Conservation (phyloP, 2,888 invertebrate species). For the Plagiodera versicolora region DNA sequence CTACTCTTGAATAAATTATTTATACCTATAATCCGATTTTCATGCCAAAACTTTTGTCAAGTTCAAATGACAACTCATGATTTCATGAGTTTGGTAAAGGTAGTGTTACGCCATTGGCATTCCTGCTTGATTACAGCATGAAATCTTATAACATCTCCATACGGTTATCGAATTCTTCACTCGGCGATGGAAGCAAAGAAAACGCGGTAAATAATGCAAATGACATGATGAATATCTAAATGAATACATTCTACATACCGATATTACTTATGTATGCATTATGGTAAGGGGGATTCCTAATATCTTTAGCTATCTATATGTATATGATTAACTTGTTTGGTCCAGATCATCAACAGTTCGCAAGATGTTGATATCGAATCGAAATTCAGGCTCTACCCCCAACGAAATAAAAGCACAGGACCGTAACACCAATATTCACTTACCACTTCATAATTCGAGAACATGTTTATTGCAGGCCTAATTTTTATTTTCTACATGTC, state of each 20-base stretch:
- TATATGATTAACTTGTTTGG: constrained; percentile 44
- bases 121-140: not conserved
- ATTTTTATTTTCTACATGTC: too few relatives aligned
- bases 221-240: constrained; percentile 30
- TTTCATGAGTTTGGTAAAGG: too few relatives aligned
- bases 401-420: constrained; percentile 8
- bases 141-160: not conserved
- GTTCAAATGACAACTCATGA: too few relatives aligned
- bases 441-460: not conserved
- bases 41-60: too few relatives aligned
- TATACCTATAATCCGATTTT: not conserved
- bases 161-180: not conserved
- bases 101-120: too few relatives aligned
- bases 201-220: constrained; percentile 8
- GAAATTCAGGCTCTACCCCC: constrained; percentile 10
- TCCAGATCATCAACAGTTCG: constrained; percentile 39
- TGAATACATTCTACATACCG: constrained; percentile 25
- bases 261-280: constrained; percentile 37
- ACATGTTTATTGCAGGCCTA: too few relatives aligned
- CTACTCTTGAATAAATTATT: not conserved
- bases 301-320: constrained; percentile 29
- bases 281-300: constrained; percentile 35
- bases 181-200: constrained; percentile 8
- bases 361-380: constrained; percentile 32
- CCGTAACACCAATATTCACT: constrained; percentile 3